Conservation (phyloP, 2,113 vertebrate genomes). For the Sorex araneus region DNA sequence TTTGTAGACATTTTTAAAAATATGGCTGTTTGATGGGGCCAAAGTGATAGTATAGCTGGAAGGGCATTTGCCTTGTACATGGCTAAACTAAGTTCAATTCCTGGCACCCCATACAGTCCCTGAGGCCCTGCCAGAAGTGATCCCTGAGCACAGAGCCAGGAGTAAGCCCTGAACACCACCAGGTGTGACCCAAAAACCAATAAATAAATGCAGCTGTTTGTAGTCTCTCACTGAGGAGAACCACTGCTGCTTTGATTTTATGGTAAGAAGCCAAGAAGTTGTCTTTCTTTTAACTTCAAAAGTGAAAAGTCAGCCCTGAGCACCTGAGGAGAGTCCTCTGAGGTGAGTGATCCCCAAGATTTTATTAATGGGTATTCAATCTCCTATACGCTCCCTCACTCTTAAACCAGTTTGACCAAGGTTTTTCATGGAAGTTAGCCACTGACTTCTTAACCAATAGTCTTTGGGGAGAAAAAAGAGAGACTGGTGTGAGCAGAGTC, state of each 20-base stretch:
- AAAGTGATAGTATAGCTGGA: too few species aligned
- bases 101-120: too few species aligned
- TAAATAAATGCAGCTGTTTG: neutral
- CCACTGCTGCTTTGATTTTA: neutral
- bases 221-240: neutral
- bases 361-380: neutral
- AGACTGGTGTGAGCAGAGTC: neutral
- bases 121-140: too few species aligned
- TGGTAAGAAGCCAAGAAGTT: neutral
- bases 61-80: too few species aligned
- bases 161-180: too few species aligned
- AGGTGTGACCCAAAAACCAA: too few species aligned
- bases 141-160: too few species aligned
- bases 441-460: neutral
- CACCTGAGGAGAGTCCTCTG: neutral
- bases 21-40: neutral
- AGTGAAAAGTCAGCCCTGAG: neutral
- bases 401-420: neutral
- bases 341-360: neutral
- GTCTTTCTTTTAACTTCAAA: conserved; percentile 25
- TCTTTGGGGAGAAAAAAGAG: neutral
- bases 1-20: neutral
- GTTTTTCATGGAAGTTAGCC: neutral
- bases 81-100: too few species aligned
- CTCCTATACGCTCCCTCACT: neutral